Percentiles rank a stretch among this genome's conserved stretches.
Conservation (phyloP, 2,113 vertebrate species). For the Redunca redunca region DNA sequence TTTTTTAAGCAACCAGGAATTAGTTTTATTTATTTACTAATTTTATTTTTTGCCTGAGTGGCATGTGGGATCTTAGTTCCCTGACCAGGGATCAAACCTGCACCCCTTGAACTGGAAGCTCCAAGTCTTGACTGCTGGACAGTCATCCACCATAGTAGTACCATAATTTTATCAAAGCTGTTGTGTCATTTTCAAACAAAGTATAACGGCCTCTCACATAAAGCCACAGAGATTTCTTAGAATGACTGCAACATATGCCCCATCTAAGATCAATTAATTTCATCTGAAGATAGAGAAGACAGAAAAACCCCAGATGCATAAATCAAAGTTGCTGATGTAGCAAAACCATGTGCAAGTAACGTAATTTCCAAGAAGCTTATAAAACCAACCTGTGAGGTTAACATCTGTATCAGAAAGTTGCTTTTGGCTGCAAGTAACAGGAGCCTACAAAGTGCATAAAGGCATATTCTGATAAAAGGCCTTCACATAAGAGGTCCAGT, state of each 20-base stretch:
- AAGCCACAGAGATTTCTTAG: neutral
- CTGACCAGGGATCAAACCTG: neutral
- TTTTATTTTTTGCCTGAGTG: neutral
- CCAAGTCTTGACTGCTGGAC: neutral
- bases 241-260: neutral
- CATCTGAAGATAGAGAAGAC: neutral
- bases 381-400: neutral
- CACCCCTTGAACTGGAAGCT: neutral
- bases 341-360: neutral
- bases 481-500: neutral
- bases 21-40: neutral
- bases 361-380: neutral
- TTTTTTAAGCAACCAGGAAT: neutral
- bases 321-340: neutral
- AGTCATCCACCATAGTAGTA: neutral
- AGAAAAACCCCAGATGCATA: neutral
- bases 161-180: neutral
- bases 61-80: neutral
- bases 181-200: neutral
- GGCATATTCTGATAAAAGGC: neutral
- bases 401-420: neutral
- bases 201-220: neutral
- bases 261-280: neutral
- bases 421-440: neutral
- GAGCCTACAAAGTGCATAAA: neutral